Evolutionary conservation across 2,888 invertebrate genomes (phyloP), one percentile per base, ranked within the genome.

Genomic region (Synergus gifuensis): DNA sequence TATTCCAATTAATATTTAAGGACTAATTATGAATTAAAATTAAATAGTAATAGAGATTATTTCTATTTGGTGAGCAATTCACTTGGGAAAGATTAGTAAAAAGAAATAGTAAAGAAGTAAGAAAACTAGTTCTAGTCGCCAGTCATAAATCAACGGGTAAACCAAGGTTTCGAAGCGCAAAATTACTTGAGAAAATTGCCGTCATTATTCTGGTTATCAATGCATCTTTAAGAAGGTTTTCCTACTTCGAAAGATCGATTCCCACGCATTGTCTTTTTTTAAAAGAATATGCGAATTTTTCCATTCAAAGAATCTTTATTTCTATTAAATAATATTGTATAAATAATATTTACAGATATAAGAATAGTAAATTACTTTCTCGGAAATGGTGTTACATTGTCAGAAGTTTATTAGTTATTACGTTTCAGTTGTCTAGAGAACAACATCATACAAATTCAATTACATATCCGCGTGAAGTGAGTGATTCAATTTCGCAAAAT

Each of bases 141-240:
- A 76, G 76, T 62, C 60, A 58, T 76, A 54, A 54, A 73, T 73
- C 73, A 60, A 14, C 16, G 54, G 49, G 36, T 36, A 60, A 22
- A 22, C 22, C 73, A 49, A 73, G 73, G 73, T 36, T 73, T 54
- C 54, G 36, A 54, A 73, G 49, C 73, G 49, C 54, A 73, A 73
- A 67, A 73, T 73, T 73, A 73, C 73, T 73, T 73, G 40, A 73
- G 73, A 73, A 73, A 73, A 73, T 73, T 73, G 36, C 73, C 49
- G 73, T 73, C 36, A 73, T 73, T 73, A 73, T 73, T 49, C 54
- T 73, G 28, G 54, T 73, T 73, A 73, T 73, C 73, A 54, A 54
- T 73, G 54, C 73, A 73, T 73, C 73, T 73, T 54, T 73, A 36
- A 49, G 28, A 36, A 73, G 73, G 54, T 73, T 36, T 73, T 73